A percentile compares a stretch with the other conserved stretches of the same genome.
phyloP scores from a whole-genome alignment of 2,888 invertebrate genomes.

The Stomorhina lunata region DNA sequence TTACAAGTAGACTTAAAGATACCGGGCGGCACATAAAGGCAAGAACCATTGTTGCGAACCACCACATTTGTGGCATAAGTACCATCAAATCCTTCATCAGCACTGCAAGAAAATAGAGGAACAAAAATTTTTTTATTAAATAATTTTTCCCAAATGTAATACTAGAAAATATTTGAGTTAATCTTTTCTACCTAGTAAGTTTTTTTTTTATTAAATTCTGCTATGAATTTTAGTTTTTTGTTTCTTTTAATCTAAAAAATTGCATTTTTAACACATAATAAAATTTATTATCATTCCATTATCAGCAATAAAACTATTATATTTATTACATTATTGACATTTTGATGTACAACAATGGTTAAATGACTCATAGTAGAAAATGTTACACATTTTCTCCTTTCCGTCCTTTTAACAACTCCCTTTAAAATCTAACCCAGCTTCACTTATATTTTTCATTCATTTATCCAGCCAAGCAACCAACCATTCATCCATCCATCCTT shows the following conservation, averaged over 20 bases:
- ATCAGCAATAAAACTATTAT: not conserved
- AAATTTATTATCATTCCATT: slow-evolving; percentile 18
- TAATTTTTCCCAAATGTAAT: not conserved
- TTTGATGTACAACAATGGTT: slow-evolving; percentile 40
- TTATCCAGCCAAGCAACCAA: slow-evolving; percentile 11
- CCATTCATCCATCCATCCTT: not conserved
- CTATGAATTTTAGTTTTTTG: not conserved
- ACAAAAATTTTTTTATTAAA: not conserved
- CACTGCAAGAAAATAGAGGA: slow-evolving; percentile 83
- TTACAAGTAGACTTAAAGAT: slow-evolving; percentile 99
- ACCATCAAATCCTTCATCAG: slow-evolving; percentile 99
- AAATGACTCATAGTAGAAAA: slow-evolving; percentile 11
- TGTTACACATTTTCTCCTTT: not conserved
- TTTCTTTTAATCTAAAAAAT: not conserved
- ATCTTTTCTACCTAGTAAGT: too few relatives aligned
- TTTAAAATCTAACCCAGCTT: not conserved
- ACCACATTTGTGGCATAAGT: slow-evolving; percentile 99
- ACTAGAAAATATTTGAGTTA: not conserved
- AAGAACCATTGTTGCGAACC: slow-evolving; percentile 95
- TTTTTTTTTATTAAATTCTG: not conserved
- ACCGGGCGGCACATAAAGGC: slow-evolving; percentile 97
- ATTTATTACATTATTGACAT: slow-evolving; percentile 29
- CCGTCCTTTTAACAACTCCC: not conserved
- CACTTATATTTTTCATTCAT: not conserved
- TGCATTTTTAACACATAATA: not conserved